phyloP scores from a whole-genome alignment of 2,888 invertebrate species.

The Drosophila nr. perissopoda region DNA sequence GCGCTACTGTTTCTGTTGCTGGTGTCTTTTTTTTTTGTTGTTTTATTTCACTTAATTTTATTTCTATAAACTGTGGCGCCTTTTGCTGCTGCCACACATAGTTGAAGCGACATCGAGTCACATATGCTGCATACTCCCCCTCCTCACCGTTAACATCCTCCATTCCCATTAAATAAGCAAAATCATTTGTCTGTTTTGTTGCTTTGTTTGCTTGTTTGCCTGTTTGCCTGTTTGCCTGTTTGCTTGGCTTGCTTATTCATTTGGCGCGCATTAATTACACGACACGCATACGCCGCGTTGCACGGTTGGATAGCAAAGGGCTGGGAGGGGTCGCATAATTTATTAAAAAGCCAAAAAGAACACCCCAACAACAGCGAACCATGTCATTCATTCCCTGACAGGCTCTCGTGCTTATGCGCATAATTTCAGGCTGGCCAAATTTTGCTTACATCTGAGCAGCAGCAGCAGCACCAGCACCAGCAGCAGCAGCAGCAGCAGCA shows the following conservation, averaged over 20 bases:
- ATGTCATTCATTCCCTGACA: conserved; percentile 15
- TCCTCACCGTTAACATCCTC: background rate
- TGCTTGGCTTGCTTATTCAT: conserved; percentile 69
- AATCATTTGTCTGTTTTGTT: conserved; percentile 69
- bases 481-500: conserved; percentile 5
- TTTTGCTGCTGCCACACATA: conserved; percentile 12
- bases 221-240: conserved; percentile 28
- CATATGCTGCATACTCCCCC: conserved; percentile 46
- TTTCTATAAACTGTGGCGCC: conserved; percentile 51
- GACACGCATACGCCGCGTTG: conserved; percentile 70
- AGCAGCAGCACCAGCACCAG: background rate
- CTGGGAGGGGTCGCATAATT: conserved; percentile 50
- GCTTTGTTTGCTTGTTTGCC: conserved; percentile 30
- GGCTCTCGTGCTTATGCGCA: conserved; percentile 51
- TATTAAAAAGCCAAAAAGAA: conserved; percentile 72
- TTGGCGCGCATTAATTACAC: conserved; percentile 78
- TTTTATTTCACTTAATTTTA: conserved; percentile 54
- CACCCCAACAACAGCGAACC: background rate
- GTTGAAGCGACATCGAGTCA: conserved; percentile 33
- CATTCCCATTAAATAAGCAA: conserved; percentile 22
- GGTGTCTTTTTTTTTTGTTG: conserved; percentile 32
- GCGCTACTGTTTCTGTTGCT: conserved; percentile 7
- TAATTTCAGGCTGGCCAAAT: conserved; percentile 54
- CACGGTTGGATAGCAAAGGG: background rate
- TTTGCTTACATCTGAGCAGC: conserved; percentile 40